Conservation (phyloP, 1,140 invertebrate genomes). For the Drosophila pachea region DNA sequence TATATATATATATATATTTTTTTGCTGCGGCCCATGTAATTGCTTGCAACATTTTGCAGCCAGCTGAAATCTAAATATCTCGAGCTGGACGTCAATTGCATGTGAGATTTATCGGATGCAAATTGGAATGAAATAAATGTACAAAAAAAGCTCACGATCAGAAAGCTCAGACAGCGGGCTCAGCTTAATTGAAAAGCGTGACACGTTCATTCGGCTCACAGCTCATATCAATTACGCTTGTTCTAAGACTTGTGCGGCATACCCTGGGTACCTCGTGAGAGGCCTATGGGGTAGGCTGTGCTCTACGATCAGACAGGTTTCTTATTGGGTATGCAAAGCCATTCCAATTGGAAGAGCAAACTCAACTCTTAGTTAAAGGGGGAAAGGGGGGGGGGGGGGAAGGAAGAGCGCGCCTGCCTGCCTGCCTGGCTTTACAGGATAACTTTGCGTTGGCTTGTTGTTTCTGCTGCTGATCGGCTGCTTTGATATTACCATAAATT, state of each 20-base stretch:
- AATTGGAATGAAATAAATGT: slow-evolving; percentile 12
- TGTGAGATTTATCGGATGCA: slow-evolving; percentile 8
- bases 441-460: neutral
- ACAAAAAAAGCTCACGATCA: slow-evolving; percentile 10
- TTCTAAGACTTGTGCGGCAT: slow-evolving; percentile 13
- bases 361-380: no score
- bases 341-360: no score
- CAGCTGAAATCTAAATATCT: neutral
- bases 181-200: slow-evolving; percentile 52
- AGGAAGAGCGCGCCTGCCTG: no score
- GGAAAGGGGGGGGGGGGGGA: no score
- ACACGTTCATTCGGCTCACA: slow-evolving; percentile 44
- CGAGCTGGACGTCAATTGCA: neutral
- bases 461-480: neutral
- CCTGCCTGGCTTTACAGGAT: neutral
- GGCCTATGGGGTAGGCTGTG: neutral
- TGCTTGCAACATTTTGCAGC: slow-evolving; percentile 42
- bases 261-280: neutral
- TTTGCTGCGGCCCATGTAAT: slow-evolving; percentile 9
- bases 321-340: no score
- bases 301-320: no score
- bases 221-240: slow-evolving; percentile 32
- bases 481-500: slow-evolving; percentile 34
- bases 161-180: slow-evolving; percentile 1
- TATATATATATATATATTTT: no score